Evolutionary conservation across 2,797 vertebrate species (phyloP).

Genomic region (Hafferia zeledoni): DNA sequence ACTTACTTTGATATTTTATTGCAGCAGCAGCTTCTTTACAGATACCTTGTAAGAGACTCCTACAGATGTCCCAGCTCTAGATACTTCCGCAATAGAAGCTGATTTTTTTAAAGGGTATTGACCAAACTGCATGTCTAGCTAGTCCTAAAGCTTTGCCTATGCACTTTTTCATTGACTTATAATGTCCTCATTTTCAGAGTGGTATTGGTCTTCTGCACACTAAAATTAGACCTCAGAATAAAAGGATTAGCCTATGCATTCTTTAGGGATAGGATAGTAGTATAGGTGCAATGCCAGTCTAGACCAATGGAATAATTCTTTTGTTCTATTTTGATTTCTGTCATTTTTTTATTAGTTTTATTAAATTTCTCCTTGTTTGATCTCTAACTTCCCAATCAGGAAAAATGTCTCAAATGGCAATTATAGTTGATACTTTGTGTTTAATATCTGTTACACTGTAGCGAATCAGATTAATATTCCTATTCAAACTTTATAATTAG

Average conservation of each 20-base stretch:
- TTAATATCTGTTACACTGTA: neutral
- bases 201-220: neutral
- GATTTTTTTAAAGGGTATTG: neutral
- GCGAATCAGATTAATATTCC: neutral
- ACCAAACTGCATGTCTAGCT: neutral
- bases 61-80: neutral
- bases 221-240: neutral
- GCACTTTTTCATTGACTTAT: neutral
- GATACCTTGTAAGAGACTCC: neutral
- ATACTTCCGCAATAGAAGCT: neutral
- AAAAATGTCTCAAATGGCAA: neutral
- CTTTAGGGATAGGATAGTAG: neutral
- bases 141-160: neutral
- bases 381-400: neutral
- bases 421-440: neutral
- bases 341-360: neutral
- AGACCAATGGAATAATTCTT: neutral
- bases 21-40: neutral
- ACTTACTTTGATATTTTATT: neutral
- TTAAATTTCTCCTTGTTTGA: neutral
- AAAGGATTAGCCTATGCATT: neutral
- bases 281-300: neutral
- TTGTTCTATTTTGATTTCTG: neutral
- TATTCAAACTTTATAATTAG: neutral
- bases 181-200: neutral